Conservation (phyloP, 2,797 vertebrate genomes). For the Argentina silus region DNA sequence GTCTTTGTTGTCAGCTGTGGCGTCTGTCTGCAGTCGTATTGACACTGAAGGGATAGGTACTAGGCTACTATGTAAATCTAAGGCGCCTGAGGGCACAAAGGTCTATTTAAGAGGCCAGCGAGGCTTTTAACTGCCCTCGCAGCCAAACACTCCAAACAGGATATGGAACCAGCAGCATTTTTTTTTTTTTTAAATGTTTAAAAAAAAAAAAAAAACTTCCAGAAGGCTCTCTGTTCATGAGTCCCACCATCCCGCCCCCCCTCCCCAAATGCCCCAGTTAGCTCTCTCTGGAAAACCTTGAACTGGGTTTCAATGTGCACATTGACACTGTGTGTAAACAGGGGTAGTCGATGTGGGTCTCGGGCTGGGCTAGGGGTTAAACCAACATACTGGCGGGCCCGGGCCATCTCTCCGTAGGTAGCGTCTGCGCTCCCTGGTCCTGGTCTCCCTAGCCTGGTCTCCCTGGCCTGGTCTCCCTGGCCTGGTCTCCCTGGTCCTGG, state of each 20-base stretch:
- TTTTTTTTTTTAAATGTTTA: too few relatives aligned
- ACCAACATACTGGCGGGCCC: constrained; percentile 47
- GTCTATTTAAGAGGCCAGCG: constrained; percentile 47
- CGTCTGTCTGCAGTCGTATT: background rate
- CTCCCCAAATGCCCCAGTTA: constrained; percentile 2
- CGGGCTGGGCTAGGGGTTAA: constrained; percentile 49
- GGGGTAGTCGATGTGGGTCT: constrained; percentile 33
- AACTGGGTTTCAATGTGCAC: constrained; percentile 58
- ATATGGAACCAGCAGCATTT: constrained; percentile 45
- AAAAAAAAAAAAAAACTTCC: constrained; percentile 47
- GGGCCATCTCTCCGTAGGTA: constrained; percentile 51
- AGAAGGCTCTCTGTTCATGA: constrained; percentile 54
- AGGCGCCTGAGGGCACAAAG: constrained; percentile 57
- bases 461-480: background rate
- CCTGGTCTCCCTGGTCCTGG: background rate
- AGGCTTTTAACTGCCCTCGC: constrained; percentile 58
- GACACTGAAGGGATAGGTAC: constrained; percentile 33
- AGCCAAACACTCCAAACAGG: constrained; percentile 62
- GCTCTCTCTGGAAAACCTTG: constrained; percentile 44
- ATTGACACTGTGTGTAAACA: constrained; percentile 64
- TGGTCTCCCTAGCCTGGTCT: constrained; percentile 26
- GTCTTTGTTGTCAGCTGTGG: background rate
- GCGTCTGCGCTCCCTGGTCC: constrained; percentile 25
- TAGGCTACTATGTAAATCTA: constrained; percentile 5
- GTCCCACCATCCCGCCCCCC: constrained; percentile 24